These are phyloP conservation scores for Daubentonia madagascariensis DNA, from an alignment of 2,113 vertebrate genomes.

Conservation along the genomic window DNA sequence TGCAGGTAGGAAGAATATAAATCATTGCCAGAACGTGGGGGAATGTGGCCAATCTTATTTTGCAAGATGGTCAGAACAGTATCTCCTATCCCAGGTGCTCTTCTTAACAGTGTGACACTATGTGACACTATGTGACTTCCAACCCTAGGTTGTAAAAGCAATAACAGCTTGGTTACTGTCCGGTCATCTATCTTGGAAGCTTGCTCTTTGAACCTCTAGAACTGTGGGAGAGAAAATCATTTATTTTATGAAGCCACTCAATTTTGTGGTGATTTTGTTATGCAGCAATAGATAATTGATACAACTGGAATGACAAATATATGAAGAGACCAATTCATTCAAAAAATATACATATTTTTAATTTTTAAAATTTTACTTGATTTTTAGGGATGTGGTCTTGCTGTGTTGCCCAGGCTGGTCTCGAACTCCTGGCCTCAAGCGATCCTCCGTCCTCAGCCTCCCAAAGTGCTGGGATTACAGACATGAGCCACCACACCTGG, in stretches of 20 bases:
- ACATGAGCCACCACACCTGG: no score
- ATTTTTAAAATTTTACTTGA: no score
- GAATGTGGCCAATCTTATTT: neutral
- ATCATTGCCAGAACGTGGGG: neutral
- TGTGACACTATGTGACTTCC: neutral
- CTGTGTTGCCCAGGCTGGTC: no score
- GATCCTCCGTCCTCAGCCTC: no score
- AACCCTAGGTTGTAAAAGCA: neutral
- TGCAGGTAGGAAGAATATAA: neutral
- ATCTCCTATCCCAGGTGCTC: neutral
- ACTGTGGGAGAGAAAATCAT: neutral
- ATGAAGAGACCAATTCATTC: neutral
- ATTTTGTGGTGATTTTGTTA: neutral
- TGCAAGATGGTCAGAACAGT: no score
- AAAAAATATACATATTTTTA: no score
- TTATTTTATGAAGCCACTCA: neutral
- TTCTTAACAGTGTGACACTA: neutral
- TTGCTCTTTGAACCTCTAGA: neutral
- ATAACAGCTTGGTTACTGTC: neutral
- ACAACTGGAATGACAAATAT: neutral
- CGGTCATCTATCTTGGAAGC: neutral
- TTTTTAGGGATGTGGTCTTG: no score
- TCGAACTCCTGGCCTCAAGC: no score
- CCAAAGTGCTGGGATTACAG: no score
- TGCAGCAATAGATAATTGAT: neutral